Percentiles rank a stretch among this genome's conserved stretches.
phyloP scores from a whole-genome alignment of 1,140 invertebrate species.

The Copidosoma floridanum region DNA sequence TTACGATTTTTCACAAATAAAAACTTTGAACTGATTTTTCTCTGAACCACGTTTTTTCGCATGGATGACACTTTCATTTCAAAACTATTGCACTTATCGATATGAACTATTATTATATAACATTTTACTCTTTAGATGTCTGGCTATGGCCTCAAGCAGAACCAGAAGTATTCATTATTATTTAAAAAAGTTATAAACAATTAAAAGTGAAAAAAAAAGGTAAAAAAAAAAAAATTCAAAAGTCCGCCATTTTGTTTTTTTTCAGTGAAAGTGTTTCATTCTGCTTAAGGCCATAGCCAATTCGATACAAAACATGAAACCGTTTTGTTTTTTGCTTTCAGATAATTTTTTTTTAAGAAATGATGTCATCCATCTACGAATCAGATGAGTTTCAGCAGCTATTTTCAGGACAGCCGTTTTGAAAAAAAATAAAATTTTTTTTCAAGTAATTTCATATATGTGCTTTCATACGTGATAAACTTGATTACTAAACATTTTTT shows the following conservation, averaged over 20 bases:
- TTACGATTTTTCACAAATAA: conserved; percentile 15
- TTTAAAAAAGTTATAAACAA: conserved; percentile 23
- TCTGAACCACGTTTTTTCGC: conserved; percentile 18
- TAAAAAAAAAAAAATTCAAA: conserved; percentile 15
- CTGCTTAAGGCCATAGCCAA: conserved; percentile 16
- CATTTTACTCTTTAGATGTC: conserved; percentile 19
- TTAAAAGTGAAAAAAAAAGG: conserved; percentile 13
- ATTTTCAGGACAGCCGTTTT: background rate
- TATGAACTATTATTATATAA: conserved; percentile 10
- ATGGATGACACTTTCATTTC: conserved; percentile 6
- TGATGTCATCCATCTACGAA: background rate
- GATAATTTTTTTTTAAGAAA: background rate
- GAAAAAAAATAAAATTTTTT: background rate
- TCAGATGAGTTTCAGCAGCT: too few species aligned
- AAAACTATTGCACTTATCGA: conserved; percentile 15
- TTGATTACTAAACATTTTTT: background rate
- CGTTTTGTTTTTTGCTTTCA: background rate
- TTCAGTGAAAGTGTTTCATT: conserved; percentile 3
- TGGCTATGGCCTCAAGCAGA: conserved; percentile 12
- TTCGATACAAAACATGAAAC: conserved; percentile 12
- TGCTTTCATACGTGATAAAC: background rate
- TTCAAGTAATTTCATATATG: background rate
- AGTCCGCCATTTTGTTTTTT: conserved; percentile 19
- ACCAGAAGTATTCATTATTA: conserved; percentile 25
- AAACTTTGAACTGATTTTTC: conserved; percentile 24